Percentiles rank a stretch among this genome's conserved stretches.
Evolutionary conservation across 2,888 invertebrate species (phyloP).

Genomic region (Drosophila pegasa): DNA sequence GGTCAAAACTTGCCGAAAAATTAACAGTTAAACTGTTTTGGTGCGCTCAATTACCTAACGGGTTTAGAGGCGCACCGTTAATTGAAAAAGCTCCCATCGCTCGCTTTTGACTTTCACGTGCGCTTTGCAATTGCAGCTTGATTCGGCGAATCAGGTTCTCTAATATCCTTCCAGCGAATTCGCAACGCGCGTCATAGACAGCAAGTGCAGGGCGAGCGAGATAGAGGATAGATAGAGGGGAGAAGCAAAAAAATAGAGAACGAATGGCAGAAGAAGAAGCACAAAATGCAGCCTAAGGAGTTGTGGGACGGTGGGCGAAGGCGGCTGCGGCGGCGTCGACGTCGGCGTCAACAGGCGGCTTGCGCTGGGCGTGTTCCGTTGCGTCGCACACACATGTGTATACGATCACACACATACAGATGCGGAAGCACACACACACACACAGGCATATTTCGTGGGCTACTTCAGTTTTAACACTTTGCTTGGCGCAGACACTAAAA

Average conservation of each 20-base stretch:
- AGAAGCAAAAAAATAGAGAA: too few relatives aligned
- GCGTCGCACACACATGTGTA: not conserved
- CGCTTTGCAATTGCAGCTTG: not conserved
- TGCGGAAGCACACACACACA: conserved; percentile 7
- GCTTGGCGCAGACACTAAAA: conserved; percentile 66
- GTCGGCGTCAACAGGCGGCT: conserved; percentile 10
- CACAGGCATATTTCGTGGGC: conserved; percentile 5
- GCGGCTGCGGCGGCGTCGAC: conserved; percentile 5
- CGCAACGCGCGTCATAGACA: not conserved
- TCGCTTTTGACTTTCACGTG: not conserved
- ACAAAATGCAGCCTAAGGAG: conserved; percentile 45
- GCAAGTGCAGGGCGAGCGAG: not conserved
- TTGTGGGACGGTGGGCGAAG: conserved; percentile 9
- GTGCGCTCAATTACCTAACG: conserved; percentile 1
- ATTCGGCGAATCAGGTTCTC: conserved; percentile 6
- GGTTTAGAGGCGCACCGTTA: not conserved
- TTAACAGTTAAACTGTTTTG: not conserved
- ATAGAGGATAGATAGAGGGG: not conserved
- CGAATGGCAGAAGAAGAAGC: conserved; percentile 4
- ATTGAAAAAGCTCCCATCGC: conserved; percentile 1
- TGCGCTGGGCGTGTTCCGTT: conserved; percentile 7
- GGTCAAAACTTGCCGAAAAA: conserved; percentile 8
- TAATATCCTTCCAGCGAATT: conserved; percentile 11
- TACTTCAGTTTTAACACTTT: conserved; percentile 59
- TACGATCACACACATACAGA: conserved; percentile 2